Percentiles rank a stretch among this genome's conserved stretches.
These are phyloP conservation scores for Telmatochromis brichardi DNA, from an alignment of 2,113 vertebrate genomes.

Conservation along the genomic window DNA sequence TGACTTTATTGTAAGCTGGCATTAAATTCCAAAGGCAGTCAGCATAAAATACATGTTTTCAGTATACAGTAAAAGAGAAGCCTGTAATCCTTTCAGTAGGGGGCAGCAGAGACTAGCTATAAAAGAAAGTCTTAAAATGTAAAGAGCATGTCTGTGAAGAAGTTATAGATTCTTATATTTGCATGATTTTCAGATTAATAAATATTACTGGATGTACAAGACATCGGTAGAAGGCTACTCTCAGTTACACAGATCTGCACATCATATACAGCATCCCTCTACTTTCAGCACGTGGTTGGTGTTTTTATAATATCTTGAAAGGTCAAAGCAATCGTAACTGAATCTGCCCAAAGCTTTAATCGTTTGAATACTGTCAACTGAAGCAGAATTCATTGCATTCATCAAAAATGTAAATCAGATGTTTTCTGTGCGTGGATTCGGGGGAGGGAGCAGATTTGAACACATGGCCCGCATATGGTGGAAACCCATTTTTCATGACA, in stretches of 20 bases:
- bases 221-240: not conserved
- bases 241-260: not conserved
- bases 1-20: slow-evolving; percentile 46
- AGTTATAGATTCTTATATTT: not conserved
- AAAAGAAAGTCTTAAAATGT: slow-evolving; percentile 4
- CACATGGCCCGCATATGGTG: slow-evolving; percentile 23
- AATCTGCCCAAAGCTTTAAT: not conserved
- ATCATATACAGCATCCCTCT: not conserved
- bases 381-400: not conserved
- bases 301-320: not conserved
- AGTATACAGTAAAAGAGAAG: not conserved
- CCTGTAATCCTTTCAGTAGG: slow-evolving; percentile 23
- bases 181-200: slow-evolving; percentile 16
- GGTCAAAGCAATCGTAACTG: not conserved
- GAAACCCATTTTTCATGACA: slow-evolving; percentile 13
- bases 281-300: not conserved
- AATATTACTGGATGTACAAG: slow-evolving; percentile 15
- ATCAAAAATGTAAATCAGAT: slow-evolving; percentile 31
- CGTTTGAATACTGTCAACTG: not conserved
- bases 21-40: slow-evolving; percentile 17
- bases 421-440: not conserved
- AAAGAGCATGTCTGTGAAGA: slow-evolving; percentile 6
- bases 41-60: not conserved
- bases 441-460: not conserved
- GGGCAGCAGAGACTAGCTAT: slow-evolving; percentile 43